These are phyloP conservation scores for Tromatobia lineatoria DNA, from an alignment of 2,888 invertebrate genomes.

Conservation along the genomic window DNA sequence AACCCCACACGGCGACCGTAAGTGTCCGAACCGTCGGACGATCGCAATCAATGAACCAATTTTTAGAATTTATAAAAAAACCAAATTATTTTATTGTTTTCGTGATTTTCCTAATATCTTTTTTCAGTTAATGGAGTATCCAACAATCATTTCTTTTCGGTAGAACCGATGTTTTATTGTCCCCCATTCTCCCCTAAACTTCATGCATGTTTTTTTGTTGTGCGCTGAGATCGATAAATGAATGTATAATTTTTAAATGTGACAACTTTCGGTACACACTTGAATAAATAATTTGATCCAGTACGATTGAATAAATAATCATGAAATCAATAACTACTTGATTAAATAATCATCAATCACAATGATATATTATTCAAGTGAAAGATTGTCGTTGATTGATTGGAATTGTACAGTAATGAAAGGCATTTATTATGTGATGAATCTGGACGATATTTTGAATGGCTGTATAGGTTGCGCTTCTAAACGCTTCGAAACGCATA, in stretches of 20 bases:
- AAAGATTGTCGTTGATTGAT: slow-evolving; percentile 19
- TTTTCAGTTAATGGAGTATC: no score
- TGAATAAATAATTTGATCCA: not conserved
- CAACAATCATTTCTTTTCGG: no score
- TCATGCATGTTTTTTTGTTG: no score
- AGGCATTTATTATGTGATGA: slow-evolving; percentile 1
- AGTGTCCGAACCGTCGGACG: no score
- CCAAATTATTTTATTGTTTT: no score
- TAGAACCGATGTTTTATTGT: no score
- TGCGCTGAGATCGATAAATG: not conserved
- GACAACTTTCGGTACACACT: not conserved
- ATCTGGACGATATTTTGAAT: not conserved
- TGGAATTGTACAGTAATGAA: not conserved
- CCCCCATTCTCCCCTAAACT: no score
- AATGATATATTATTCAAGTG: not conserved
- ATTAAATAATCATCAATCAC: slow-evolving; percentile 1
- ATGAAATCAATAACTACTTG: not conserved
- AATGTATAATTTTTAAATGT: not conserved
- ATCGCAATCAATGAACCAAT: no score
- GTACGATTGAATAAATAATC: not conserved
- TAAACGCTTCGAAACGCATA: not conserved
- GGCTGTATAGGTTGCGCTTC: not conserved
- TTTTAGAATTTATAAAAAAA: no score
- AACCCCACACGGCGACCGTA: no score
- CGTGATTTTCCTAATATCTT: no score